Evolutionary conservation across 2,797 vertebrate genomes (phyloP).

Genomic region (Pangasius mekongensis): DNA sequence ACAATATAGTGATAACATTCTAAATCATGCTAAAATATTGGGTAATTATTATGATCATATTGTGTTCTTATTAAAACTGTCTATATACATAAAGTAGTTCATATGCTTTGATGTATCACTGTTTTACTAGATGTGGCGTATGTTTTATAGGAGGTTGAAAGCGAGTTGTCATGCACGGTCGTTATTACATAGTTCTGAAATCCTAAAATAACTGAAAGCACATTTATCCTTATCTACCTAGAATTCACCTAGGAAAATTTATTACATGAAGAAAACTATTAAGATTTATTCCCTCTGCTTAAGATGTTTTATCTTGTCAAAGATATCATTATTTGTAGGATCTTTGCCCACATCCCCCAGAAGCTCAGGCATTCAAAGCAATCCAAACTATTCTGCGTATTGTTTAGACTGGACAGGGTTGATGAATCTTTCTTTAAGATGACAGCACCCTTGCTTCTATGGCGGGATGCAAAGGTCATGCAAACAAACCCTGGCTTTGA

Average conservation of each 20-base stretch:
- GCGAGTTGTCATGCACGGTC: not conserved
- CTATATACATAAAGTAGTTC: not conserved
- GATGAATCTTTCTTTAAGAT: conserved; percentile 48
- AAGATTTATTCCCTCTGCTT: conserved; percentile 12
- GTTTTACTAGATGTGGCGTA: not conserved
- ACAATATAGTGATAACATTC: not conserved
- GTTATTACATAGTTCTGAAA: not conserved
- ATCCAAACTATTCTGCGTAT: conserved; percentile 52
- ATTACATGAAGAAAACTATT: not conserved
- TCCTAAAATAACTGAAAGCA: not conserved
- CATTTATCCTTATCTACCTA: not conserved
- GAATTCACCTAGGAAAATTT: not conserved
- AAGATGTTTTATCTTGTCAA: not conserved
- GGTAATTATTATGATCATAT: not conserved
- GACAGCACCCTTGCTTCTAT: conserved; percentile 51
- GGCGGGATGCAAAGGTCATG: conserved; percentile 59
- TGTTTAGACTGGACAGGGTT: conserved; percentile 55
- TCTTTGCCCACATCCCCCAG: not conserved
- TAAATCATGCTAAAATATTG: not conserved
- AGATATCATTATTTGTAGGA: conserved; percentile 24
- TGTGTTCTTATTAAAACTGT: not conserved
- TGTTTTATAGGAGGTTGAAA: not conserved
- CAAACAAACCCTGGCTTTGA: conserved; percentile 62
- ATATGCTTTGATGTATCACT: not conserved
- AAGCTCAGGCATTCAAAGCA: conserved; percentile 38